A percentile compares a stretch with the other conserved stretches of the same genome.
Evolutionary conservation across 2,113 vertebrate species (phyloP).

Genomic region (Chascanopsetta lugubris): DNA sequence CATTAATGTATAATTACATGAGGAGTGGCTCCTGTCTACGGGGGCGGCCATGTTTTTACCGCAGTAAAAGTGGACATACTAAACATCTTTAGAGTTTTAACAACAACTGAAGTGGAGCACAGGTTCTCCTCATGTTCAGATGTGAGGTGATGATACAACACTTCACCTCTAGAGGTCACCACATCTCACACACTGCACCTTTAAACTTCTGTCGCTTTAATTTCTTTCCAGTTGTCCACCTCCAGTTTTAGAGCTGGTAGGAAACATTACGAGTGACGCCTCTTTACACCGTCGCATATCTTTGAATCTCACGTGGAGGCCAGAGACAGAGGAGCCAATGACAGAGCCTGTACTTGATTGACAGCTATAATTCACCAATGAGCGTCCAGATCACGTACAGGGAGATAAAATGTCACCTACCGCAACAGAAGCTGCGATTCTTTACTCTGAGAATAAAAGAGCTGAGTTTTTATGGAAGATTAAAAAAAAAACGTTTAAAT

Average conservation of each 20-base stretch:
- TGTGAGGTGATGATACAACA: too few species aligned
- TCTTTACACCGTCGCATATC: background rate
- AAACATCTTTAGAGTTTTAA: too few species aligned
- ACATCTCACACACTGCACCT: too few species aligned
- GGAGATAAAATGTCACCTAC: background rate
- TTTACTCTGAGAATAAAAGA: background rate
- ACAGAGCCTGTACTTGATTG: constrained; percentile 6
- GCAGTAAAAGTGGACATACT: too few species aligned
- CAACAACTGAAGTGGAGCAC: too few species aligned
- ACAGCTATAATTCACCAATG: constrained; percentile 27
- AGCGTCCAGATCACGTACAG: background rate
- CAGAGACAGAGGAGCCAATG: background rate
- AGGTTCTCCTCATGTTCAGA: too few species aligned
- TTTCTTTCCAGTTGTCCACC: background rate
- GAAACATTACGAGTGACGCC: constrained; percentile 9
- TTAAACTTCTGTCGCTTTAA: too few species aligned
- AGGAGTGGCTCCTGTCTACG: too few species aligned
- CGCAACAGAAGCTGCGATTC: fast-evolving
- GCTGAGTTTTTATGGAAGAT: background rate
- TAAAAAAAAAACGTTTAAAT: too few species aligned
- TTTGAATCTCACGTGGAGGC: constrained; percentile 6
- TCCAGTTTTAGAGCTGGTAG: background rate
- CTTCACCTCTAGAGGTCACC: too few species aligned
- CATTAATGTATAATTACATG: too few species aligned
- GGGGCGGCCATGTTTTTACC: too few species aligned